Conservation (phyloP, 2,888 invertebrate genomes). For the Ischnura elegans region DNA sequence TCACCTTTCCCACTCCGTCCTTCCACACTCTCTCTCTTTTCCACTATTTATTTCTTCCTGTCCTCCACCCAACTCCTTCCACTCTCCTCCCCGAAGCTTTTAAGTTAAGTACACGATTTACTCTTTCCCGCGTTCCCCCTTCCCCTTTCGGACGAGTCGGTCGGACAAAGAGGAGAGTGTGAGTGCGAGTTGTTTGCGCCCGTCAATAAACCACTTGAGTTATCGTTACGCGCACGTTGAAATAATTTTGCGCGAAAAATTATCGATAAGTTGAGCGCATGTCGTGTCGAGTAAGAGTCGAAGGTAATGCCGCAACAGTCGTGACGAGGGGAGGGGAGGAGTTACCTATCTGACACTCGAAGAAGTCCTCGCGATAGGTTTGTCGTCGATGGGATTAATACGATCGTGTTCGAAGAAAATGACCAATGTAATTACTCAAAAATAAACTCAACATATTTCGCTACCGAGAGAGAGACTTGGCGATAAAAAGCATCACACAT, state of each 20-base stretch:
- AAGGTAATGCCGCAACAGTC: neutral
- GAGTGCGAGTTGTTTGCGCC: neutral
- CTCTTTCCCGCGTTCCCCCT: neutral
- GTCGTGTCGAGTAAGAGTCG: neutral
- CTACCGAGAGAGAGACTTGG: no score
- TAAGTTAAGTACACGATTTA: conserved; percentile 55
- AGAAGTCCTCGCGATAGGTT: no score
- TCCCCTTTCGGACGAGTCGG: neutral
- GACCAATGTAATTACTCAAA: no score
- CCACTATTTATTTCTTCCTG: neutral
- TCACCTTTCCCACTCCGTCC: no score
- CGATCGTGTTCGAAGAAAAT: no score
- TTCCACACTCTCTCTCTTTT: neutral
- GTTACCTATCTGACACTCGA: neutral
- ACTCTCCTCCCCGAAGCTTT: conserved; percentile 34
- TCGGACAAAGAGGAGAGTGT: neutral
- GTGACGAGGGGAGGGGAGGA: neutral
- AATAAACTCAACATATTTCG: no score
- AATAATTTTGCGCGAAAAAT: conserved; percentile 14
- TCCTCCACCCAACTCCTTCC: neutral
- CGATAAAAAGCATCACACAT: no score
- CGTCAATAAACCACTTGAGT: conserved; percentile 58
- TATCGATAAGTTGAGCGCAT: neutral
- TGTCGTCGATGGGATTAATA: no score
- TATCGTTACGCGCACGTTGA: conserved; percentile 35